phyloP scores from a whole-genome alignment of 2,797 vertebrate species.

The Corythornis leucogaster region DNA sequence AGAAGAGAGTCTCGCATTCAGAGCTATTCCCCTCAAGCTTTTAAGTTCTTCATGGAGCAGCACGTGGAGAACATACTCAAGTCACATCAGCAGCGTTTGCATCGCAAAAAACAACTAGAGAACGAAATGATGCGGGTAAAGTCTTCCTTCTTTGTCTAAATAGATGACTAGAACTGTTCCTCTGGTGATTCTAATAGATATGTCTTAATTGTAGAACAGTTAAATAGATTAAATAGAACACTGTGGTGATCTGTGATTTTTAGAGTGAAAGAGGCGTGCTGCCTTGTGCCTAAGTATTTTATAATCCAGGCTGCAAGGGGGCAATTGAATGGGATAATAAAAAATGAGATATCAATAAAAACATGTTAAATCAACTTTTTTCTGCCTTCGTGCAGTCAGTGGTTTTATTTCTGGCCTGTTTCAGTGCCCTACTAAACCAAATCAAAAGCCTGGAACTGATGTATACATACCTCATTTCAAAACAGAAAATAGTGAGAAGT shows the following conservation, averaged over 20 bases:
- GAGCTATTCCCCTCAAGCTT: constrained; percentile 95
- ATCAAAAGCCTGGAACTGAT: neutral
- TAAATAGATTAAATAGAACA: neutral
- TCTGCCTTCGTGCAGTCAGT: neutral
- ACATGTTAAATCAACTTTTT: neutral
- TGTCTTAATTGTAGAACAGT: neutral
- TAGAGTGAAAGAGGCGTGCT: neutral
- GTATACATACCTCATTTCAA: neutral
- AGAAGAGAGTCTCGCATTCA: constrained; percentile 91
- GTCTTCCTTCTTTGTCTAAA: constrained; percentile 36
- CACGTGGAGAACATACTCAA: constrained; percentile 98
- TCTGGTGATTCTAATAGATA: neutral
- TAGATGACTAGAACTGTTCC: neutral
- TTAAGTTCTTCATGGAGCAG: constrained; percentile 99
- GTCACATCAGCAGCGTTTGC: constrained; percentile 92
- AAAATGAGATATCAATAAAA: neutral
- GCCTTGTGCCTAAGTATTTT: neutral
- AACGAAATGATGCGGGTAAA: constrained; percentile 98
- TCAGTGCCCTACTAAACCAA: neutral
- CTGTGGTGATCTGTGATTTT: neutral
- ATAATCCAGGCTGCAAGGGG: neutral
- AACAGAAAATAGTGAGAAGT: neutral
- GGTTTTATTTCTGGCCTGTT: neutral
- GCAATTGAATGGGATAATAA: neutral
- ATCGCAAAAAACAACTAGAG: constrained; percentile 96